A percentile compares a stretch with the other conserved stretches of the same genome.
Conservation (phyloP, 1,140 invertebrate species). For the Drosophila equinoxialis region DNA sequence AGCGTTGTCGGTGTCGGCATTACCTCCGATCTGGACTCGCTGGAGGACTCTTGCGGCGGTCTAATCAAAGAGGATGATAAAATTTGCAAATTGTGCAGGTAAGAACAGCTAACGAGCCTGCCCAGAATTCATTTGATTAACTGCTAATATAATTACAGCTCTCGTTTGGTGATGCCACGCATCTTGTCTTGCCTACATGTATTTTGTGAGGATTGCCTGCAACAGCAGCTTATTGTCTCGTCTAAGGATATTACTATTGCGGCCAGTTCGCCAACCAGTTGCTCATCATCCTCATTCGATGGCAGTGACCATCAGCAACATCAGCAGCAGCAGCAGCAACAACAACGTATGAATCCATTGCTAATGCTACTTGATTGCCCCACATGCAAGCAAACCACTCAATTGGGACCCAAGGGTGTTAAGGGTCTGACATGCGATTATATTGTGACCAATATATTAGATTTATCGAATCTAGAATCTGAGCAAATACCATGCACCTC, state of each 20-base stretch:
- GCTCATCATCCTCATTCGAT: slow-evolving; percentile 81
- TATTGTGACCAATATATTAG: slow-evolving; percentile 92
- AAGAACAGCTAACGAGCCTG: background rate
- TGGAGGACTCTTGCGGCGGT: slow-evolving; percentile 70
- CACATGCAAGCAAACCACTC: slow-evolving; percentile 93
- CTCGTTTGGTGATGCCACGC: slow-evolving; percentile 90
- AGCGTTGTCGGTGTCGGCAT: slow-evolving; percentile 48
- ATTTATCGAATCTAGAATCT: slow-evolving; percentile 91
- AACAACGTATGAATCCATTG: slow-evolving; percentile 40
- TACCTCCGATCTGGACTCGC: slow-evolving; percentile 71
- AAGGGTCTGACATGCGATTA: slow-evolving; percentile 91
- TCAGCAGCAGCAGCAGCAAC: slow-evolving; percentile 31
- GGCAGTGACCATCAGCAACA: slow-evolving; percentile 58
- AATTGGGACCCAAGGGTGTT: slow-evolving; percentile 89
- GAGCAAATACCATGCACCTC: slow-evolving; percentile 92
- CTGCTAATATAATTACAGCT: slow-evolving; percentile 31
- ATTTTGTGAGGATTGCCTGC: slow-evolving; percentile 94
- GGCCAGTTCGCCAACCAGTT: slow-evolving; percentile 65
- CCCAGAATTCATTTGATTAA: background rate
- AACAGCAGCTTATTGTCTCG: slow-evolving; percentile 85
- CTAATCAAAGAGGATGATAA: slow-evolving; percentile 73
- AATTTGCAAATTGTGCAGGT: slow-evolving; percentile 81
- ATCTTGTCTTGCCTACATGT: slow-evolving; percentile 96
- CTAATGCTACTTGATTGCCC: slow-evolving; percentile 85
- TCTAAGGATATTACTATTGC: slow-evolving; percentile 84